Conservation (phyloP, 2,888 invertebrate species). For the Siphlonurus alternatus region DNA sequence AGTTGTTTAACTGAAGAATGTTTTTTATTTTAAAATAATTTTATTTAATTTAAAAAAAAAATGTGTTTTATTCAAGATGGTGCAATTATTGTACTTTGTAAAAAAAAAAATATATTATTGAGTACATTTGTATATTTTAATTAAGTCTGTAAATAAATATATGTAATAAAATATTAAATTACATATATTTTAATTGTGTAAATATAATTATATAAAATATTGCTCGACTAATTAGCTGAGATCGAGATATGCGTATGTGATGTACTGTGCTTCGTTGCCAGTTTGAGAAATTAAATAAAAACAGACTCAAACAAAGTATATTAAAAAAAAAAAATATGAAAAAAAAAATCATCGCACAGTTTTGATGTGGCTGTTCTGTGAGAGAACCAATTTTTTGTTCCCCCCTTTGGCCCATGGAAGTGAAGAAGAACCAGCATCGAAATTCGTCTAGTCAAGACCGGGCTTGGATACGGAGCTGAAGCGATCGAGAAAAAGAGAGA, state of each 20-base stretch:
- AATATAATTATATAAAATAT: too few relatives aligned
- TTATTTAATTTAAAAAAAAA: not conserved
- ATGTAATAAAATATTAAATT: not conserved
- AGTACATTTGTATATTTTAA: slow-evolving; percentile 4
- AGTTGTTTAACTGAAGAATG: not conserved
- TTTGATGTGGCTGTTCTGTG: not conserved
- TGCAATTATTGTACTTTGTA: not conserved
- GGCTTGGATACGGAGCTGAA: not conserved
- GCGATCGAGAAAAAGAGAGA: not conserved
- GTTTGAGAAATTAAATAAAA: not conserved
- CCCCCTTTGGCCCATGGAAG: too few relatives aligned
- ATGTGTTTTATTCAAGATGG: not conserved
- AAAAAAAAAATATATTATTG: slow-evolving; percentile 3
- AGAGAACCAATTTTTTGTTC: too few relatives aligned
- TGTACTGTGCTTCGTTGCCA: slow-evolving; percentile 1
- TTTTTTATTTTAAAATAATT: slow-evolving; percentile 2
- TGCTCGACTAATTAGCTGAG: too few relatives aligned
- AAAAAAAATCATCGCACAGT: not conserved
- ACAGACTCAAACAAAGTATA: not conserved
- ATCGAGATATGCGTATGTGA: slow-evolving; percentile 2
- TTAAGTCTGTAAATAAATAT: not conserved
- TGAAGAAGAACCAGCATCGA: not conserved
- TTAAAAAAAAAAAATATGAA: not conserved
- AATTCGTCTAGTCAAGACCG: not conserved
- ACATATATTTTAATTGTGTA: not conserved